phyloP scores from a whole-genome alignment of 1,140 invertebrate genomes.

The Holotrichia oblita region DNA sequence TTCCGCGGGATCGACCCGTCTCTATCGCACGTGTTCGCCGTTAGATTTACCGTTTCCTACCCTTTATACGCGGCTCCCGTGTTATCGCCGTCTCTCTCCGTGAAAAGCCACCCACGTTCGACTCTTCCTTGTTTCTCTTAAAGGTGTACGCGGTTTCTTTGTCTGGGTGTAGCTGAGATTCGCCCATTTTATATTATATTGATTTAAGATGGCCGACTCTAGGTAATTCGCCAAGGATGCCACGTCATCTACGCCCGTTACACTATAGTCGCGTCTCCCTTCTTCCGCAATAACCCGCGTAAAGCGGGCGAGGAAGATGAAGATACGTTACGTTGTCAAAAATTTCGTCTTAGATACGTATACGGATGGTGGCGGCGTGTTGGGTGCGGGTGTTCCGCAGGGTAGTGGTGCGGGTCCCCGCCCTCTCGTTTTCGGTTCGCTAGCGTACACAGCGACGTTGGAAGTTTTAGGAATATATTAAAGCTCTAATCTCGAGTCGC shows the following conservation, averaged over 20 bases:
- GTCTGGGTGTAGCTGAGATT: constrained; percentile 56
- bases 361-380: background rate
- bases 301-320: background rate
- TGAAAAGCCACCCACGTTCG: background rate
- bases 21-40: background rate
- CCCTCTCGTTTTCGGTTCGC: constrained; percentile 42
- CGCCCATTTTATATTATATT: constrained; percentile 60
- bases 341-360: background rate
- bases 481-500: constrained; percentile 59
- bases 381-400: background rate
- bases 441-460: constrained; percentile 12
- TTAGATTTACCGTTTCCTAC: no score
- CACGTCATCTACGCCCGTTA: constrained; percentile 41
- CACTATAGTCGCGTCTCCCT: constrained; percentile 32
- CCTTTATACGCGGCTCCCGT: no score
- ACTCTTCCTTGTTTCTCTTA: constrained; percentile 48
- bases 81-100: constrained; percentile 4
- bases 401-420: constrained; percentile 39
- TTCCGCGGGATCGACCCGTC: background rate
- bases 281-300: background rate
- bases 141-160: constrained; percentile 54
- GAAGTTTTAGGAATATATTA: constrained; percentile 59
- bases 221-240: constrained; percentile 18
- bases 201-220: constrained; percentile 58
- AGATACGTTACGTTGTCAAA: background rate